phyloP scores from a whole-genome alignment of 1,140 invertebrate species.

The Camponotus pennsylvanicus region DNA sequence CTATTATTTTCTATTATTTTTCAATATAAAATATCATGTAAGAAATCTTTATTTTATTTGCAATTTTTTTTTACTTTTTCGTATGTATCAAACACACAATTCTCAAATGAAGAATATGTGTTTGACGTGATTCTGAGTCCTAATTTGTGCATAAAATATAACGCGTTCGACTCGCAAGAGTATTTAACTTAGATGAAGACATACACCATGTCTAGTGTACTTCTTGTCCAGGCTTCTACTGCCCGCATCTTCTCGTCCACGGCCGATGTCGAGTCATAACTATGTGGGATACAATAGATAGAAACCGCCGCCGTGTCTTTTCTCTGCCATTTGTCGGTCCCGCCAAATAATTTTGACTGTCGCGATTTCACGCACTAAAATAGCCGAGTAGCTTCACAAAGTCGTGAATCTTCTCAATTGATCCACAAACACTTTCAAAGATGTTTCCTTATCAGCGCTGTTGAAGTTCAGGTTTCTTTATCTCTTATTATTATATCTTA shows the following conservation, averaged over 20 bases:
- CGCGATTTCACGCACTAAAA: slow-evolving; percentile 71
- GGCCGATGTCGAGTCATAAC: slow-evolving; percentile 77
- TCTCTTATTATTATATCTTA: not conserved
- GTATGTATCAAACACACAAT: too few species aligned
- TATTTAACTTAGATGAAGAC: not conserved
- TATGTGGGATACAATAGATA: slow-evolving; percentile 78
- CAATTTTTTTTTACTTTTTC: too few species aligned
- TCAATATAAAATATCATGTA: not conserved
- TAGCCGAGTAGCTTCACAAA: not conserved
- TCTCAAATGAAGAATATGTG: too few species aligned
- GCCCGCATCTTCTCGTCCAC: slow-evolving; percentile 64
- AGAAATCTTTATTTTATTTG: not conserved
- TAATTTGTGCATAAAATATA: too few species aligned
- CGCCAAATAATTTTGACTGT: slow-evolving; percentile 79
- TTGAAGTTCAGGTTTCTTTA: not conserved
- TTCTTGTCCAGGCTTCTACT: not conserved
- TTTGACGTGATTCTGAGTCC: too few species aligned
- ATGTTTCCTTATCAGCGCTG: not conserved
- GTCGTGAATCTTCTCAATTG: not conserved
- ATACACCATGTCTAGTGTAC: not conserved
- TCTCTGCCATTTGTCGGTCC: slow-evolving; percentile 79
- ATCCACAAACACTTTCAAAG: not conserved
- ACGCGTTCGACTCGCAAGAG: not conserved
- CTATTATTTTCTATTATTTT: not conserved
- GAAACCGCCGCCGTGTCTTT: slow-evolving; percentile 73